Conservation (phyloP, 2,797 vertebrate genomes). For the Sebastiscus albofasciatus region DNA sequence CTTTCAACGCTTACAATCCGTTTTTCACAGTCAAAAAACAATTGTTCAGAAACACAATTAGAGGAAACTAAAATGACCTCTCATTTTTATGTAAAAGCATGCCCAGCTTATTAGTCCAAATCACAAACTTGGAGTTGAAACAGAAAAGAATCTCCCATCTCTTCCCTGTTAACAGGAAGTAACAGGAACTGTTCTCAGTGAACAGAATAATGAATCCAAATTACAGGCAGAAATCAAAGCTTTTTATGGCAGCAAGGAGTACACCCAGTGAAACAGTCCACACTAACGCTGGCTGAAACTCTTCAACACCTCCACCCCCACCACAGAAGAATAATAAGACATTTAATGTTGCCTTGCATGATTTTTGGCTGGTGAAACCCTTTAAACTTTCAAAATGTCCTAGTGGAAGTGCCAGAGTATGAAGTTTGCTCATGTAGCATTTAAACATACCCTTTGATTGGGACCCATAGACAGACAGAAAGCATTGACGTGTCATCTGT, state of each 20-base stretch:
- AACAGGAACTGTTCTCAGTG: not conserved
- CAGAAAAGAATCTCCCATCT: not conserved
- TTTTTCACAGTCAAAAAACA: not conserved
- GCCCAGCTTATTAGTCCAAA: not conserved
- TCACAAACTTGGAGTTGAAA: not conserved
- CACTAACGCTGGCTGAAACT: conserved; percentile 16
- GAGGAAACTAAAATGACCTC: not conserved
- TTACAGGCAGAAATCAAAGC: conserved; percentile 6
- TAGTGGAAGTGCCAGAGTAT: not conserved
- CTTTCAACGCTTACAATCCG: not conserved
- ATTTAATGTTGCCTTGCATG: not conserved
- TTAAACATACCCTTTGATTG: not conserved
- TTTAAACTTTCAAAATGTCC: conserved; percentile 19
- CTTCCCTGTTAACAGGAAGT: not conserved
- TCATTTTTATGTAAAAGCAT: not conserved
- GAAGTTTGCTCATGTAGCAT: conserved; percentile 9
- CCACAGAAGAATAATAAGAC: conserved; percentile 10
- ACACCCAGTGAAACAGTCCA: conserved; percentile 8
- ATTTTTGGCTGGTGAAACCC: conserved; percentile 12
- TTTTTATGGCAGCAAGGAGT: conserved; percentile 25
- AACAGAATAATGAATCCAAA: conserved; percentile 6
- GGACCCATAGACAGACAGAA: not conserved
- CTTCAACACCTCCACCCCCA: conserved; percentile 56
- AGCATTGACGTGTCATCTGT: not conserved
- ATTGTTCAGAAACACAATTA: not conserved